These are phyloP conservation scores for Pachydiplax longipennis DNA, from an alignment of 2,888 invertebrate species.

Conservation along the genomic window DNA sequence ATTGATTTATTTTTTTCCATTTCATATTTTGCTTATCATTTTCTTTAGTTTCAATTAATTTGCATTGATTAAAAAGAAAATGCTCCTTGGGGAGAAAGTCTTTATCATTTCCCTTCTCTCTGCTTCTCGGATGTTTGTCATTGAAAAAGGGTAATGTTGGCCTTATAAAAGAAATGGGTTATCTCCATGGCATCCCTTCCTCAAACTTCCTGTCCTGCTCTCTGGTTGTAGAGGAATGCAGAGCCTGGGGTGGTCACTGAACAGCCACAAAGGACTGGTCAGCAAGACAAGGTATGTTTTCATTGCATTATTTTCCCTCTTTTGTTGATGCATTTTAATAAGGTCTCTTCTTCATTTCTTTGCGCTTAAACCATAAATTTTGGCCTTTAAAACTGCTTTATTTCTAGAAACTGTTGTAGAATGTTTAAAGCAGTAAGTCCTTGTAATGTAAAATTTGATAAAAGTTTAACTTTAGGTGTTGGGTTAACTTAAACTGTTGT, in stretches of 20 bases:
- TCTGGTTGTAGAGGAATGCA: slow-evolving; percentile 51
- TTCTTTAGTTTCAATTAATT: no score
- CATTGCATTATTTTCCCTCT: background rate
- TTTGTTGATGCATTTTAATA: background rate
- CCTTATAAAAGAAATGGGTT: background rate
- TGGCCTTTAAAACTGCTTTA: no score
- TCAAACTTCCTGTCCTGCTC: slow-evolving; percentile 47
- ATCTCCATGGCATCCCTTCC: slow-evolving; percentile 11
- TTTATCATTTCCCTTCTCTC: background rate
- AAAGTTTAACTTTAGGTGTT: no score
- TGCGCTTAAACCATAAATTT: no score
- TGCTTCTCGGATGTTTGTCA: background rate
- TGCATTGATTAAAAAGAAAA: no score
- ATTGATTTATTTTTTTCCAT: no score
- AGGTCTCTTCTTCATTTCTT: background rate
- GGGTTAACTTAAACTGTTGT: no score
- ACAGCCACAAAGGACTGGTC: slow-evolving; percentile 55
- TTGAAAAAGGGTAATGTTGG: background rate
- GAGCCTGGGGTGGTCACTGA: slow-evolving; percentile 57
- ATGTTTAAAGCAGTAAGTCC: no score
- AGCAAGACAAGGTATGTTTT: background rate
- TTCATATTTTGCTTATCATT: no score
- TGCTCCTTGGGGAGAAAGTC: no score
- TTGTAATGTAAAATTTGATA: no score
- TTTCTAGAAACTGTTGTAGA: no score